Evolutionary conservation across 2,888 invertebrate genomes (phyloP), one percentile per base, ranked within the genome.

Genomic region (Baronia brevicornis): DNA sequence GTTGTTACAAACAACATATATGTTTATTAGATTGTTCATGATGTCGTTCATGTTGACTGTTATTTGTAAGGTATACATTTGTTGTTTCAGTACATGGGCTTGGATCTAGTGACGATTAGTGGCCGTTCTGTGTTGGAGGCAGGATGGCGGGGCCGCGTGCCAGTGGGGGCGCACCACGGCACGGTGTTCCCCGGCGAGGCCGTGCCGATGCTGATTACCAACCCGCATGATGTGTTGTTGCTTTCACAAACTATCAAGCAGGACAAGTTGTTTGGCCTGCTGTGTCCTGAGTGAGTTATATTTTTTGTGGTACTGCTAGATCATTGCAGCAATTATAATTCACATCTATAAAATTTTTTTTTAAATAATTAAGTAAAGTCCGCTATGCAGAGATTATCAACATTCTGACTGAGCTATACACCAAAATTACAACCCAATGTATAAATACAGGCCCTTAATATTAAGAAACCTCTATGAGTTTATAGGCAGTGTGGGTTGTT

Each of bases 101-200:
- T 48, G 0, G 64, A 58, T 4, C 49, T 78, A 50, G 54, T 54
- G 45, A 34, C 45, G 5, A 51, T 74, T 37, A 21, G 61, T 11
- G 80, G 82, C 18, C 67, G 79, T 24, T 48, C 50, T 2, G 61
- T 75, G 44, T 53, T 75, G 52, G 82, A 79, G 52, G 54, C 73
- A 25, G 84, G 84, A 7, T 79, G 84, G 82, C 36, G 43, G 8
- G 82, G 75, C 1, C 46, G 47, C 4, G 59, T 84, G 49, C 70
- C 78, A 2, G 70, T 53, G 39, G 39, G 60, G 41, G 66, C 66
- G 24, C 75, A 77, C 51, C 66, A 61, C 37, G 67, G 70, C 14
- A 61, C 64, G 17, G 71, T 84, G 51, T 84, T 84, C 57, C 84
- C 84, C 1, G 84, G 84, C 4, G 84, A 85, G 60, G 74, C 69